Conservation (phyloP, 2,113 vertebrate species). For the Nesoenas mayeri region DNA sequence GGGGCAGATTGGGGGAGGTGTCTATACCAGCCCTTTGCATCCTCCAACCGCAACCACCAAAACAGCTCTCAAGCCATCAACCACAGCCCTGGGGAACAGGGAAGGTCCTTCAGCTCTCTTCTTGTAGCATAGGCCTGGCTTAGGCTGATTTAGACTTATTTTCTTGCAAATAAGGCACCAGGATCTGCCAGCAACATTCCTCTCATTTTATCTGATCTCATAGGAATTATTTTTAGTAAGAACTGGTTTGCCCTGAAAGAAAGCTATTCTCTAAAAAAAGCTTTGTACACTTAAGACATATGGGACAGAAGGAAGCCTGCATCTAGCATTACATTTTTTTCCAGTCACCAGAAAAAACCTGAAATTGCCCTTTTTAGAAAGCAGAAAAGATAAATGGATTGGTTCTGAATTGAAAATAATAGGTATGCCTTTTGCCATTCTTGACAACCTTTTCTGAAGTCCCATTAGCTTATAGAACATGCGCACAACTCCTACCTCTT, state of each 20-base stretch:
- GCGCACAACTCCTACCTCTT: not conserved
- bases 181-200: conserved; percentile 40
- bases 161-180: conserved; percentile 28
- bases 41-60: not conserved
- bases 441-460: conserved; percentile 29
- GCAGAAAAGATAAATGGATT: conserved; percentile 35
- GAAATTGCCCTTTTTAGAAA: conserved; percentile 48
- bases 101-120: not conserved
- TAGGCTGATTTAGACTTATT: conserved; percentile 35
- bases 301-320: conserved; percentile 39
- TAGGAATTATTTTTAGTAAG: conserved; percentile 69
- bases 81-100: not conserved
- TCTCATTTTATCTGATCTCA: conserved; percentile 55
- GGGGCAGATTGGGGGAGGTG: not conserved
- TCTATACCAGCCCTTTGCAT: not conserved
- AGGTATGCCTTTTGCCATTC: not conserved
- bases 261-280: conserved; percentile 65
- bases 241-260: conserved; percentile 61
- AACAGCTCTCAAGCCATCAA: not conserved
- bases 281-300: conserved; percentile 53
- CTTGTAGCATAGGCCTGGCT: not conserved
- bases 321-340: conserved; percentile 25
- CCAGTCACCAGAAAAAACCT: conserved; percentile 13
- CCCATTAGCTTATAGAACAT: conserved; percentile 8
- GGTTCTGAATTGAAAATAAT: conserved; percentile 1